These are phyloP conservation scores for Gila robusta DNA, from an alignment of 2,797 vertebrate species.

Conservation along the genomic window DNA sequence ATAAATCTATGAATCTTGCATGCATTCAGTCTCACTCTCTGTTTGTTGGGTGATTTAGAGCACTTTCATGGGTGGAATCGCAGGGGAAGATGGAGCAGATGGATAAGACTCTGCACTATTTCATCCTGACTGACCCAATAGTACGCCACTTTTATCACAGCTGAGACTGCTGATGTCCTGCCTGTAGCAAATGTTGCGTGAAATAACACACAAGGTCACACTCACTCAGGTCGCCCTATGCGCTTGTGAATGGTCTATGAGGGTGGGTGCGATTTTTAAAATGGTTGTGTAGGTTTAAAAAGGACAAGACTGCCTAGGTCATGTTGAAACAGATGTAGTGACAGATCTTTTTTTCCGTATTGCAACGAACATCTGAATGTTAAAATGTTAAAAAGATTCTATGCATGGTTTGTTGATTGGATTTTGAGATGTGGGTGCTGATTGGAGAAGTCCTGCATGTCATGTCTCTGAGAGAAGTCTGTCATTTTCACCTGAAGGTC, in stretches of 20 bases:
- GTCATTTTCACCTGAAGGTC: background rate
- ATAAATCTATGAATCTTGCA: conserved; percentile 10
- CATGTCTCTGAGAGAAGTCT: background rate
- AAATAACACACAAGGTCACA: conserved; percentile 1
- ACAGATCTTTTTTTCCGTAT: background rate
- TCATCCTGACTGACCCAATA: conserved; percentile 48
- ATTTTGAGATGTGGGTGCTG: background rate
- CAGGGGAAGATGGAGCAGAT: conserved; percentile 49
- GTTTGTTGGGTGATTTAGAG: conserved; percentile 44
- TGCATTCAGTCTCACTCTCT: background rate
- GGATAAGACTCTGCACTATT: conserved; percentile 46
- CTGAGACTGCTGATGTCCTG: conserved; percentile 25
- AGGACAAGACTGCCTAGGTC: background rate
- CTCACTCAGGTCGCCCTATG: background rate
- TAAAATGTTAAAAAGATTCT: background rate
- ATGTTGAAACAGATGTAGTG: background rate
- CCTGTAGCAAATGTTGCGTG: conserved; percentile 13
- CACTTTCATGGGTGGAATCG: conserved; percentile 44
- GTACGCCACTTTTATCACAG: background rate
- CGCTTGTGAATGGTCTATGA: background rate
- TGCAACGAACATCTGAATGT: background rate
- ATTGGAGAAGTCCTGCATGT: background rate
- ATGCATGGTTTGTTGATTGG: background rate
- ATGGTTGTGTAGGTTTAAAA: background rate
- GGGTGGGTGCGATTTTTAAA: background rate